phyloP scores from a whole-genome alignment of 2,113 vertebrate genomes.

The Thermophis baileyi region DNA sequence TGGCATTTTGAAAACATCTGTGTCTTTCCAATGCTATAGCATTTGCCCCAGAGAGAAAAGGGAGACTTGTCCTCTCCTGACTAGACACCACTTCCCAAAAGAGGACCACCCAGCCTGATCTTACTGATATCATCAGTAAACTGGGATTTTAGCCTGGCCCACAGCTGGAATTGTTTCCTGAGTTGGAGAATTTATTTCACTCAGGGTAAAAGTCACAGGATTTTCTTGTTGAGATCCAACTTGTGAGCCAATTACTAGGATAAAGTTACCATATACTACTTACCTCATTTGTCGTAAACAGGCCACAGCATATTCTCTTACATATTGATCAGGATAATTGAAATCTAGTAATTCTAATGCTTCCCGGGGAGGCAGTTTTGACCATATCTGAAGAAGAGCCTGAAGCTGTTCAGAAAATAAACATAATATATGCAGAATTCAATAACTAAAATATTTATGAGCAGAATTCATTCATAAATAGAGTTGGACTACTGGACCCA shows the following conservation, averaged over 20 bases:
- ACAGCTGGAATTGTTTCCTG: not conserved
- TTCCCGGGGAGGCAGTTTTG: constrained; percentile 88
- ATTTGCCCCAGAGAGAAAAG: not conserved
- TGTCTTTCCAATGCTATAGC: not conserved
- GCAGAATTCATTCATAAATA: not conserved
- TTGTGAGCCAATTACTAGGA: not conserved
- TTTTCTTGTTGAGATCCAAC: not conserved
- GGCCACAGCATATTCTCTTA: constrained; percentile 88
- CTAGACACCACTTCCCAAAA: not conserved
- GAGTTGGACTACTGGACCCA: not conserved
- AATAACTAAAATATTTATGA: not conserved
- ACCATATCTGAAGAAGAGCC: constrained; percentile 96
- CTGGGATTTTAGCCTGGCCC: not conserved
- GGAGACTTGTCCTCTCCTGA: not conserved
- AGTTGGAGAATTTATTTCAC: constrained; percentile 8
- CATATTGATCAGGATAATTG: constrained; percentile 97
- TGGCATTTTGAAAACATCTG: not conserved
- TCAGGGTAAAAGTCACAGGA: not conserved
- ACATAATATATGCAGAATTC: not conserved
- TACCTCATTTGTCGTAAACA: constrained; percentile 94
- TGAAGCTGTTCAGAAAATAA: constrained; percentile 79
- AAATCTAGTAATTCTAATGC: constrained; percentile 95
- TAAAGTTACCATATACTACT: constrained; percentile 12
- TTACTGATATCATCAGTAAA: not conserved
- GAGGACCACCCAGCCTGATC: not conserved